Evolutionary conservation across 2,113 vertebrate genomes (phyloP).

Genomic region (Mandrillus leucophaeus): DNA sequence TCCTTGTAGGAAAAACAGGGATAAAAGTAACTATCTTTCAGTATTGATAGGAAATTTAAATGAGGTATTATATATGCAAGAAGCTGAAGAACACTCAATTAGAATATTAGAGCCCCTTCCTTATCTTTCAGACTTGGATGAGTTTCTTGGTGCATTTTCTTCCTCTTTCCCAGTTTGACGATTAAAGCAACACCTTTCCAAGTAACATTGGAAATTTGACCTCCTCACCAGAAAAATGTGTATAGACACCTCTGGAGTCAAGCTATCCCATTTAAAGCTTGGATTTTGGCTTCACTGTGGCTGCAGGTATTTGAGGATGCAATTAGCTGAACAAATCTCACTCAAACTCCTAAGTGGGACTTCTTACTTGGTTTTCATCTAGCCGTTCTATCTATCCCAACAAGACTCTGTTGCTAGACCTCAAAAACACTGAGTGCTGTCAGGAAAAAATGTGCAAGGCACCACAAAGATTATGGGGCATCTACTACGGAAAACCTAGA

Average conservation of each 20-base stretch:
- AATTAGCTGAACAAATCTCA: slow-evolving; percentile 22
- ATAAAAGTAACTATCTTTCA: background rate
- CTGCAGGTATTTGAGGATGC: background rate
- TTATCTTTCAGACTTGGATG: background rate
- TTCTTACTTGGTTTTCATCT: background rate
- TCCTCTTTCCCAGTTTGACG: background rate
- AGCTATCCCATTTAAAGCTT: background rate
- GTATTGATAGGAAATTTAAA: background rate
- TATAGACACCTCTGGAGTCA: background rate
- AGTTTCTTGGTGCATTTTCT: background rate
- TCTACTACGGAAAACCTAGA: background rate
- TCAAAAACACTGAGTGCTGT: background rate
- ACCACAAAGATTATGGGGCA: background rate
- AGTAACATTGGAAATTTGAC: background rate
- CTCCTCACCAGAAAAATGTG: background rate
- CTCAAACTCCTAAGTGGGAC: background rate
- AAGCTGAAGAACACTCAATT: background rate
- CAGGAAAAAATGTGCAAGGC: background rate
- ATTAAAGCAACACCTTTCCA: background rate
- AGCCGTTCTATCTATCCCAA: background rate
- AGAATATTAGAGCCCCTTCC: background rate
- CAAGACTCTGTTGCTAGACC: background rate
- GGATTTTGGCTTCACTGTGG: background rate
- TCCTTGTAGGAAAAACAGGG: background rate
- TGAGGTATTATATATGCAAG: background rate